Base-by-base conservation (phyloP, 2,797 vertebrate genomes). In the Myotis myotis region DNA sequence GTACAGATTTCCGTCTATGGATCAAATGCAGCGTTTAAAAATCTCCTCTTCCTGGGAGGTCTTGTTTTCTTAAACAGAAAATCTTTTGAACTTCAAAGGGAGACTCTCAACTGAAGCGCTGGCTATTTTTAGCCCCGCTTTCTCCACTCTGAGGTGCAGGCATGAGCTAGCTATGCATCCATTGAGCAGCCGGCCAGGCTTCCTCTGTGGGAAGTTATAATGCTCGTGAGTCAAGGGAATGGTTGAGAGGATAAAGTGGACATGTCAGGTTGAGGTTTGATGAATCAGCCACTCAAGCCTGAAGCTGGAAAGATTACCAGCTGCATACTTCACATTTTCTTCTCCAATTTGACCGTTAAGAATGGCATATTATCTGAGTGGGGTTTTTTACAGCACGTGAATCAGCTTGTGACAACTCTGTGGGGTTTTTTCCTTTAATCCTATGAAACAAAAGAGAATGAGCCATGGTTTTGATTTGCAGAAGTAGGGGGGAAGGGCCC, bases 291-390 rank as follows among this genome's bases (percentile, higher is more conserved):
- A 33, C 83, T 82, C 44, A 20, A 91, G 81, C 68, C 70, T 25
- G 13, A 33, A 85, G 70, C 74, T 93, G 64, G 62, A 75, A 85
- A 86, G 85, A 93, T 86, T 82, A 90, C 68, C 57, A 83, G 30
- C 81, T 68, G 44, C 81, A 64, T 95, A 75, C 28, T 97, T 96
- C 92, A 94, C 93, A 86, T 97, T 96, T 95, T 96, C 85, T 96
- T 75, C 89, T 89, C 64, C 68, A 85, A 51, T 53, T 13, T 93
- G 93, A 88, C 84, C 74, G 30, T 81, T 91, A 86, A 89, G 57
- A 89, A 93, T 70, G 68, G 81, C 62, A 57, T 68, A 55, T 88
- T 94, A 76, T 82, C 82, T 62, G 94, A 95, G 66, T 62, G 10
- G 49, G 6, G 41, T 38, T 33, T 88, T 72, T 78, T 55, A 49